phyloP scores from a whole-genome alignment of 2,113 vertebrate species.

The Onychostruthus taczanowskii region DNA sequence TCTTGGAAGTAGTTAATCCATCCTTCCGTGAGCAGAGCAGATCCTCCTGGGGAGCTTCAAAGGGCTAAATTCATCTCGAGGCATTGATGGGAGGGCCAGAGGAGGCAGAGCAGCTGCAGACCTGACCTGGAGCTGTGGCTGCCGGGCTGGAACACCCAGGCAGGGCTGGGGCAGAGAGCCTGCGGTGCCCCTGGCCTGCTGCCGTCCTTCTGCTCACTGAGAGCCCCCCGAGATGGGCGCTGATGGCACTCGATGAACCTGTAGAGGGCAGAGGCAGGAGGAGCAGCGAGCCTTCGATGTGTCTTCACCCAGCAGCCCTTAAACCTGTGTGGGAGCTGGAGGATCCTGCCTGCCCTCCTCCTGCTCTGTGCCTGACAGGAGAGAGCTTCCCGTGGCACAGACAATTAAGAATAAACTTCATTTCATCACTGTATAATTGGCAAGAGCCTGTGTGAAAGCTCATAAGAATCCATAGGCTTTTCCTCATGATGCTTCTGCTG shows the following conservation, averaged over 20 bases:
- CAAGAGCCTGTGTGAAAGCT: not conserved
- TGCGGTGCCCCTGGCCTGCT: not conserved
- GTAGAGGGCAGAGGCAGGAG: not conserved
- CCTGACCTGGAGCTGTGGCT: not conserved
- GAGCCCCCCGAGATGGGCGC: not conserved
- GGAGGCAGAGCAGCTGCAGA: not conserved
- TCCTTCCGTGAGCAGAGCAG: not conserved
- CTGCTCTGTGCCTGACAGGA: not conserved
- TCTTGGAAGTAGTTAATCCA: not conserved
- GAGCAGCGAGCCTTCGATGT: not conserved
- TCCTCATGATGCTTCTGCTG: not conserved
- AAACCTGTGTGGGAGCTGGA: not conserved
- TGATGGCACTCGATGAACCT: not conserved
- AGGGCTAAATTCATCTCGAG: not conserved
- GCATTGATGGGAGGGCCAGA: not conserved
- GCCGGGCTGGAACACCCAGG: not conserved
- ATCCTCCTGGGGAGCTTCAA: not conserved
- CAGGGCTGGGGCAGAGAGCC: not conserved
- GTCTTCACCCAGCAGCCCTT: not conserved
- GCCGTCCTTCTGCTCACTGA: not conserved
- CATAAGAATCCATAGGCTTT: not conserved
- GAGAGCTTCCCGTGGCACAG: not conserved
- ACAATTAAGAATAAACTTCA: not conserved
- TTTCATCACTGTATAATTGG: not conserved
- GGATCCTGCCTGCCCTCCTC: rapidly evolving